Conservation (phyloP, 2,888 invertebrate species). For the Serripes groenlandicus region DNA sequence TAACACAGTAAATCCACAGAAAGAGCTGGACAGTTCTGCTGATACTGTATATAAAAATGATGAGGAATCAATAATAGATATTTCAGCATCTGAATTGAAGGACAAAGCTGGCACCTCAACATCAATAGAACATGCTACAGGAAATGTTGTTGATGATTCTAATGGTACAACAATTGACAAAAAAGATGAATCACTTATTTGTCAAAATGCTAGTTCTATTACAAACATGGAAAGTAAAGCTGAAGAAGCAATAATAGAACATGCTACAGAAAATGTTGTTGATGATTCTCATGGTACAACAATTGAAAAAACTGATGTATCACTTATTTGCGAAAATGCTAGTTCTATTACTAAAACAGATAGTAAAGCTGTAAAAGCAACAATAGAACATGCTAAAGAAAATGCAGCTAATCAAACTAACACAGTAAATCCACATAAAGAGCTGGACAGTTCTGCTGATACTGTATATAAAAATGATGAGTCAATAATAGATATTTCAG, state of each 20-base stretch:
- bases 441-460: background rate
- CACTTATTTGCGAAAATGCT: too few species aligned
- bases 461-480: background rate
- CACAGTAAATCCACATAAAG: background rate
- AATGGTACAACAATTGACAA: background rate
- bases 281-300: background rate
- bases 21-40: background rate
- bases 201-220: too few species aligned
- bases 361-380: too few species aligned
- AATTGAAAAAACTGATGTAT: background rate
- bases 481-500: too few species aligned
- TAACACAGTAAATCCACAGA: background rate
- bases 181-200: background rate
- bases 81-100: background rate
- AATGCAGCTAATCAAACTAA: background rate
- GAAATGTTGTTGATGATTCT: background rate
- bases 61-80: too few species aligned
- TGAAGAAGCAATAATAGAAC: too few species aligned
- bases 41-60: background rate
- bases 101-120: background rate
- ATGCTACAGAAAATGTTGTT: too few species aligned
- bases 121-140: too few species aligned
- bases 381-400: background rate
- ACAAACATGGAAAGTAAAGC: too few species aligned
- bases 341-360: too few species aligned